phyloP scores from a whole-genome alignment of 2,113 vertebrate genomes.

The Lophura nycthemera region DNA sequence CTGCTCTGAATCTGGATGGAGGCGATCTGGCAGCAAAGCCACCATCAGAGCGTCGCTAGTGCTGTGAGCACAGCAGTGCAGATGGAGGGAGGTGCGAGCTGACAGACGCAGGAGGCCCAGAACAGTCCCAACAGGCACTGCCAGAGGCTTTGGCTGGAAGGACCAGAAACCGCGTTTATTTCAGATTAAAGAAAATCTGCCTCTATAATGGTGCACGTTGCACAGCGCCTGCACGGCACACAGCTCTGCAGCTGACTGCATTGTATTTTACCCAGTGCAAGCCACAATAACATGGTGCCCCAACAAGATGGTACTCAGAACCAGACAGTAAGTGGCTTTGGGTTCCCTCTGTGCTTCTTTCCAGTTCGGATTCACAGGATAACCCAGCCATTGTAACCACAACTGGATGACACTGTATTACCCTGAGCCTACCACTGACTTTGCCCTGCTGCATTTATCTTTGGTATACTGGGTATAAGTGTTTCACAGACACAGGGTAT shows the following conservation, averaged over 20 bases:
- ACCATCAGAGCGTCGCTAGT: fast-evolving
- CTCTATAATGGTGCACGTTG: not conserved
- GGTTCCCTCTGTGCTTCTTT: not conserved
- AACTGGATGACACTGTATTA: fast-evolving
- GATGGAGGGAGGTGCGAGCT: not conserved
- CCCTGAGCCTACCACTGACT: fast-evolving
- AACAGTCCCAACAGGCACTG: not conserved
- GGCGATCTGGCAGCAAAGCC: not conserved
- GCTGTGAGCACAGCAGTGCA: fast-evolving
- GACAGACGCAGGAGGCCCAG: not conserved
- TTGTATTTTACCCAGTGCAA: not conserved
- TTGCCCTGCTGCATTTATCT: too few species aligned
- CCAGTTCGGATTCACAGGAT: not conserved
- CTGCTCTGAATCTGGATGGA: not conserved
- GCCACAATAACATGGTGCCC: not conserved
- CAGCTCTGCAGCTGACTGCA: not conserved
- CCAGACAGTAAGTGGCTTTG: fast-evolving
- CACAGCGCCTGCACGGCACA: not conserved
- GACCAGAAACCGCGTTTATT: not conserved
- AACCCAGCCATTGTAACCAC: fast-evolving
- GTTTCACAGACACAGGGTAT: not conserved
- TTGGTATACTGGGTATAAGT: fast-evolving
- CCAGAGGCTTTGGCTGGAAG: not conserved
- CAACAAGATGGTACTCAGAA: fast-evolving
- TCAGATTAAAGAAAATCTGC: not conserved